Evolutionary conservation across 2,888 invertebrate genomes (phyloP), one percentile per base, ranked within the genome.

Genomic region (Antitype chi): DNA sequence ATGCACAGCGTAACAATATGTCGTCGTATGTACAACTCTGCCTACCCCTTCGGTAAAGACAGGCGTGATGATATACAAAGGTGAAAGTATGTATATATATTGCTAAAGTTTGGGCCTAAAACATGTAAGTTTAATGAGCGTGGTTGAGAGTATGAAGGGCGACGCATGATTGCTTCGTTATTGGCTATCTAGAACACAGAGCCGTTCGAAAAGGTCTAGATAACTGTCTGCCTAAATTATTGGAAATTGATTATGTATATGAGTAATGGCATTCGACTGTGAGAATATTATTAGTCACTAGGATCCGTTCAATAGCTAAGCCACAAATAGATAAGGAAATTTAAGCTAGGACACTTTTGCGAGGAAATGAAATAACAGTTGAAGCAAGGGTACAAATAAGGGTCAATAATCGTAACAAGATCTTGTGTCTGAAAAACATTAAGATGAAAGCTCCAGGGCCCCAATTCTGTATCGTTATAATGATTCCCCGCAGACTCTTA

Each of bases 191-290:
- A 75, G 75, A 75, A 38, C 73, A 76, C 20, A 28, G 28, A 63
- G 28, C 43, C n/a, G 32, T 70, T 71, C 28, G 25, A 20, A 17
- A 66, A 9, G 32, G 43, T 71, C 64, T 75, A 32, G 63, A 68
- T 73, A 60, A 53, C 17, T 69, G 23, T 20, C 59, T 43, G 15
- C 52, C 23, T 63, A 43, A 76, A 15, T 68, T 63, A 70, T 47
- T 85, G 32, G 60, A 64, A 68, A 70, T 32, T 60, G 32, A 85
- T 69, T 66, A 77, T 71, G 67, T 43, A 62, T 82, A 82, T 81
- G 8, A 83, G 8, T 60, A 66, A 60, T 83, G 75, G 25, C 28
- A 64, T 74, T 80, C 55, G 43, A 63, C n/a, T 66, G 55, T 64
- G 28, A 63, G 32, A 60, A 47, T n/a, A 64, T 55, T 68, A 60